phyloP scores from a whole-genome alignment of 2,888 invertebrate genomes.

The Trissonchulus sp. region DNA sequence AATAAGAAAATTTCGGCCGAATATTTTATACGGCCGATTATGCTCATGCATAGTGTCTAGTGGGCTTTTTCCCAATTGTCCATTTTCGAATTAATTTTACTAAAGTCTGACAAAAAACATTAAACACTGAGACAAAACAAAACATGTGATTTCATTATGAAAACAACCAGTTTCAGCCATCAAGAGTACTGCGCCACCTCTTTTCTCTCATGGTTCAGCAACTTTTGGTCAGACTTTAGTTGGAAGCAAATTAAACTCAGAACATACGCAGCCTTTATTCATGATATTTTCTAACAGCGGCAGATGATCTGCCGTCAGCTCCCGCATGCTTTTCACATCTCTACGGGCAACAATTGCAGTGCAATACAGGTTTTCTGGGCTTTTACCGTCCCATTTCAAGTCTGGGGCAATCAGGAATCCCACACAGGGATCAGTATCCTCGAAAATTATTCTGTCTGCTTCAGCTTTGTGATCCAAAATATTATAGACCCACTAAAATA shows the following conservation, averaged over 20 bases:
- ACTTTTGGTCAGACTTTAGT: too few species aligned
- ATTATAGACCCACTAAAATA: conserved; percentile 88
- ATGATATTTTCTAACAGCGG: conserved; percentile 74
- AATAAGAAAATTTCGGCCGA: too few species aligned
- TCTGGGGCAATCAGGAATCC: conserved; percentile 88
- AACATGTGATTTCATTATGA: too few species aligned
- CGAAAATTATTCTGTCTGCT: conserved; percentile 74
- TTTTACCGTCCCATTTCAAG: conserved; percentile 85
- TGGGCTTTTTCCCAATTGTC: too few species aligned
- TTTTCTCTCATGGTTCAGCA: too few species aligned
- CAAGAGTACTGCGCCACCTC: background rate
- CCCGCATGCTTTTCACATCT: conserved; percentile 74
- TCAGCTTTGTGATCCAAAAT: conserved; percentile 86
- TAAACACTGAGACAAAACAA: too few species aligned
- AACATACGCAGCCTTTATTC: conserved; percentile 60
- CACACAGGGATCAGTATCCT: conserved; percentile 67
- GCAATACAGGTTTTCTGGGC: conserved; percentile 71
- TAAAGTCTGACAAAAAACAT: too few species aligned
- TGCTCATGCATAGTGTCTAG: too few species aligned
- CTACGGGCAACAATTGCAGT: conserved; percentile 70
- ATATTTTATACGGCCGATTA: too few species aligned
- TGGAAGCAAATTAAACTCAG: background rate
- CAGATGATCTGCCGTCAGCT: conserved; percentile 70
- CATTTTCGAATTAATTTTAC: too few species aligned
- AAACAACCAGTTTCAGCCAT: too few species aligned